A percentile compares a stretch with the other conserved stretches of the same genome.
Conservation (phyloP, 2,113 vertebrate genomes). For the Saccopteryx bilineata region DNA sequence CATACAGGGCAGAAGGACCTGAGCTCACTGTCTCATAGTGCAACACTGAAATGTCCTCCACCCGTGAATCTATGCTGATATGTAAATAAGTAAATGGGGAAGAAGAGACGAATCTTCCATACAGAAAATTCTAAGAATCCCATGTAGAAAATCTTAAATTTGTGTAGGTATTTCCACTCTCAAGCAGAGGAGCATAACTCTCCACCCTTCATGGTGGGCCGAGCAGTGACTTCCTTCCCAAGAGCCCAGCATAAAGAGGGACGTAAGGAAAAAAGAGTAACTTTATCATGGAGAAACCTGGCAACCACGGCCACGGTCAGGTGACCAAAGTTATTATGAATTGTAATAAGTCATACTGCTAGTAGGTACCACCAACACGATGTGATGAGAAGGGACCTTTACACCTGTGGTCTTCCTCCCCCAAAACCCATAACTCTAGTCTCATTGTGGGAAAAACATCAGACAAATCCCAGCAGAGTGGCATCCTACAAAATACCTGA, state of each 20-base stretch:
- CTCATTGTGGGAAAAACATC: not conserved
- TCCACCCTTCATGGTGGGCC: not conserved
- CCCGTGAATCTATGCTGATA: not conserved
- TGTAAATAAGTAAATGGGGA: not conserved
- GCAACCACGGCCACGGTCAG: not conserved
- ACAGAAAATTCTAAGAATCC: not conserved
- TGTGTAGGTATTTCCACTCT: not conserved
- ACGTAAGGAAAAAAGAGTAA: not conserved
- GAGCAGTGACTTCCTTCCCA: not conserved
- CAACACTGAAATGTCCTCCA: not conserved
- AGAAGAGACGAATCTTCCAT: not conserved
- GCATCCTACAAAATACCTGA: not conserved
- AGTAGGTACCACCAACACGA: not conserved
- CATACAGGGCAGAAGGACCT: not conserved
- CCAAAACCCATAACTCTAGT: not conserved
- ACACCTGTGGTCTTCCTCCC: not conserved
- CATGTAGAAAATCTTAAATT: not conserved
- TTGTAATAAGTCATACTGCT: not conserved
- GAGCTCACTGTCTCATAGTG: accelerated
- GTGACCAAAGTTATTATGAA: not conserved
- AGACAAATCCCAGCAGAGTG: not conserved
- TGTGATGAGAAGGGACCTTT: not conserved
- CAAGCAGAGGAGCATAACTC: not conserved
- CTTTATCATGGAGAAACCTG: not conserved
- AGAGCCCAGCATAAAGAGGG: not conserved